Conservation (phyloP, 2,797 vertebrate genomes). For the Basileuterus tristriatus region DNA sequence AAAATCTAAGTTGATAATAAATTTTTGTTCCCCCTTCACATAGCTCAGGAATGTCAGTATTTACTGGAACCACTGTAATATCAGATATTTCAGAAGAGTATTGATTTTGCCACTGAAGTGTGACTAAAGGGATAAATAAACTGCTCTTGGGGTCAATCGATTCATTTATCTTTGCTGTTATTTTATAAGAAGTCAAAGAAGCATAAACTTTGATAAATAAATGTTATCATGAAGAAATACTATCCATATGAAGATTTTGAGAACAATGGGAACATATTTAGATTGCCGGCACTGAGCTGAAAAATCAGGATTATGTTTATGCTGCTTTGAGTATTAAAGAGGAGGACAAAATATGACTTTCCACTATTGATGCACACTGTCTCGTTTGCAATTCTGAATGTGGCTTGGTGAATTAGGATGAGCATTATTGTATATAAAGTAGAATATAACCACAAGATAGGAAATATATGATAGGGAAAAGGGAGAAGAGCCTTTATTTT, state of each 20-base stretch:
- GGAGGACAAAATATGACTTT: background rate
- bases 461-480: background rate
- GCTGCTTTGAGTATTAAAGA: slow-evolving; percentile 11
- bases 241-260: slow-evolving; percentile 55
- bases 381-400: background rate
- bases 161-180: slow-evolving; percentile 83
- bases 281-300: background rate
- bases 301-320: slow-evolving; percentile 39
- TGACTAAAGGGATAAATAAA: slow-evolving; percentile 87
- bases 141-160: slow-evolving; percentile 81
- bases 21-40: slow-evolving; percentile 79
- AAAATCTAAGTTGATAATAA: slow-evolving; percentile 83
- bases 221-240: slow-evolving; percentile 75
- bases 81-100: slow-evolving; percentile 81
- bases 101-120: slow-evolving; percentile 85
- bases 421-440: background rate
- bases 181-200: slow-evolving; percentile 81
- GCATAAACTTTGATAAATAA: slow-evolving; percentile 81
- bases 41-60: slow-evolving; percentile 80
- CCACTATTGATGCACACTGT: background rate
- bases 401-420: background rate
- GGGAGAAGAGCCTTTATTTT: background rate
- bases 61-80: slow-evolving; percentile 80
- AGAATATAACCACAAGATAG: background rate
- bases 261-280: slow-evolving; percentile 27